Base-by-base conservation (phyloP, 1,140 invertebrate genomes). In the Zaprionus davidi region DNA sequence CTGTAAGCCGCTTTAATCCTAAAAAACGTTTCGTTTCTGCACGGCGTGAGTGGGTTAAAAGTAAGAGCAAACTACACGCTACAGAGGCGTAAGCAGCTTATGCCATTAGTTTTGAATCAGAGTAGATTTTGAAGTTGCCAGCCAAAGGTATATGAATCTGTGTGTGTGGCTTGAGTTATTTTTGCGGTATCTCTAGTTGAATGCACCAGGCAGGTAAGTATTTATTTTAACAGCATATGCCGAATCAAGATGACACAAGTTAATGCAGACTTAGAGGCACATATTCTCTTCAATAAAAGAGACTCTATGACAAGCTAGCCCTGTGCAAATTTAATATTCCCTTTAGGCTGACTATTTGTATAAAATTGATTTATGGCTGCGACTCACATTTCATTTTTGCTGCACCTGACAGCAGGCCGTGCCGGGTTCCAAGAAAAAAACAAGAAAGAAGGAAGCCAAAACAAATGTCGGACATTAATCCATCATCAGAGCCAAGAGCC, bases 401-500 rank as follows among this genome's bases (percentile, higher is more conserved):
- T 81, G 78, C 36, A 67, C 59, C 63, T 76, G 78, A 80, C 78
- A 80, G 77, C 49, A 38, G 24, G 51, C 31, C 11, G 26, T 51
- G 5, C 7, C 34, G 44, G 3, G 5, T 26, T 11, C 6, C 36
- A 31, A 55, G 28, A 36, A 60, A 63, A 63, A 67, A 9, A 28
- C 17, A 56, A 34, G 9, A 60, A 78, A 46, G 20, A 24, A 44
- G 15, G 22, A 53, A 31, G 72, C 72, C 68, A 58, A 66, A 82
- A 79, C 76, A 82, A 82, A 79, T 82, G 72, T 66, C 20, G 60
- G 67, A 66, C 76, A 83, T 82, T 79, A 83, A 82, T 82, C 81
- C 81, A 83, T 83, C 81, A 82, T 71, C 79, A 77, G 76, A 34
- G 17, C 56, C 76, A 70, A 62, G 24, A 28, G 69, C 63, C 44